Base-by-base conservation (phyloP, 2,888 invertebrate genomes). In the Pemphredon lugubris region DNA sequence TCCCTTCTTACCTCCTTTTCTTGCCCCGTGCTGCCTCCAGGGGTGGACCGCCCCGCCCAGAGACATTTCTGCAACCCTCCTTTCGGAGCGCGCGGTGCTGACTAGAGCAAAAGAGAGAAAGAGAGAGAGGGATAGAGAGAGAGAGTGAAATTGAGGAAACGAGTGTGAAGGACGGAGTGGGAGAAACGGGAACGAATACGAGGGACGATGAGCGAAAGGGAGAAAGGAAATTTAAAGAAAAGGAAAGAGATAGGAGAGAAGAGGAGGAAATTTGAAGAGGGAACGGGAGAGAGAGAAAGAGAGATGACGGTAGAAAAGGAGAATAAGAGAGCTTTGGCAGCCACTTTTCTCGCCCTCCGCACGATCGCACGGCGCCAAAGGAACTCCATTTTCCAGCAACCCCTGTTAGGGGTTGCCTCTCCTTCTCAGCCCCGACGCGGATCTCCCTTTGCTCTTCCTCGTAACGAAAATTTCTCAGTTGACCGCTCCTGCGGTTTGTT, bases 11-110 rank as follows among this genome's bases (percentile, higher is more conserved):
- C 70, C 72, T 71, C 68, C 76, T 81, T 79, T 81, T 81, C 80
- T 81, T 74, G 64, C 64, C 69, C 79, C 63, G 66, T 37, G 73
- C 78, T 70, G 59, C 72, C 74, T 69, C 67, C 68, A 85, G 87
- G 88, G 88, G 85, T 89, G 87, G 88, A 86, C 85, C 86, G 84
- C 81, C 82, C 87, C 86, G 88, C 88, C 84, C 88, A 85, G 83
- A 83, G 78, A 72, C 64, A 82, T 74, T 67, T 83, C 82, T 75
- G 76, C 77, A 69, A 77, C 75, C 83, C 79, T 78, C 75, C 72
- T 53, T 68, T 63, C 53, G 20, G 40, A 40, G 23, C 26, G 26
- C 9, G 40, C 51, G 32, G 7, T 34, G 13, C 42, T 9, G 39
- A 6, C 14, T n/a, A 60, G 65, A n/a, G 5, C 44, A 30, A 16